Conservation (phyloP, 92 coral and sea anemone genomes). For the Palythoa heliodiscus region DNA sequence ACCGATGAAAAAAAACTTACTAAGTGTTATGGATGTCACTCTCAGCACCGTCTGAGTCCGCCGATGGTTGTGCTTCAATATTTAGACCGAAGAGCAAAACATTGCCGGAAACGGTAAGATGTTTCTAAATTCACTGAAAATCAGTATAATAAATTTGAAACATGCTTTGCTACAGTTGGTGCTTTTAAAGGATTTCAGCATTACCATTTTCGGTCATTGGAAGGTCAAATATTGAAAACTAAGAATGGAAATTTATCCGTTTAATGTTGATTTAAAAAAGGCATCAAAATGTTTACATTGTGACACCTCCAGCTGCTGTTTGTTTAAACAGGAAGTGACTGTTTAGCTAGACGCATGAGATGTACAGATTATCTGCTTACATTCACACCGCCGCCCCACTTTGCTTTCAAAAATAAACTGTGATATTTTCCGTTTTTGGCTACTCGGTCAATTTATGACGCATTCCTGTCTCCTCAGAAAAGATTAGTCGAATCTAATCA, state of each 20-base stretch:
- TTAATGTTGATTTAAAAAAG: background rate
- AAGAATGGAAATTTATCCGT: background rate
- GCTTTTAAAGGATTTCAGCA: background rate
- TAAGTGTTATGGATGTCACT: background rate
- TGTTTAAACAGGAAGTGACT: background rate
- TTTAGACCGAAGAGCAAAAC: background rate
- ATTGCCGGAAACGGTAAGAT: background rate
- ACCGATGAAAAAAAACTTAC: background rate
- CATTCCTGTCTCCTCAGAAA: background rate
- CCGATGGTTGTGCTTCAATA: background rate
- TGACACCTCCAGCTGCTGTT: background rate
- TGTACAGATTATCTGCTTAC: background rate
- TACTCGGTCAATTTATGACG: background rate
- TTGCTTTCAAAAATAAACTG: background rate
- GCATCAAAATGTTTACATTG: background rate
- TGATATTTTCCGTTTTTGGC: background rate
- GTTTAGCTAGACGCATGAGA: background rate
- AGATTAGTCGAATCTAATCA: too few species aligned
- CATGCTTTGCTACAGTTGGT: background rate
- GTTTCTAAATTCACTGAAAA: background rate
- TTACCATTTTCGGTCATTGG: constrained; percentile 7
- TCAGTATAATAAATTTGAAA: background rate
- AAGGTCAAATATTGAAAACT: background rate
- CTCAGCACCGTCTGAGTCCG: background rate
- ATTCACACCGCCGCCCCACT: background rate